Percentiles rank a stretch among this genome's conserved stretches.
Evolutionary conservation across 2,797 vertebrate genomes (phyloP).

Genomic region (Danio jaintianensis): DNA sequence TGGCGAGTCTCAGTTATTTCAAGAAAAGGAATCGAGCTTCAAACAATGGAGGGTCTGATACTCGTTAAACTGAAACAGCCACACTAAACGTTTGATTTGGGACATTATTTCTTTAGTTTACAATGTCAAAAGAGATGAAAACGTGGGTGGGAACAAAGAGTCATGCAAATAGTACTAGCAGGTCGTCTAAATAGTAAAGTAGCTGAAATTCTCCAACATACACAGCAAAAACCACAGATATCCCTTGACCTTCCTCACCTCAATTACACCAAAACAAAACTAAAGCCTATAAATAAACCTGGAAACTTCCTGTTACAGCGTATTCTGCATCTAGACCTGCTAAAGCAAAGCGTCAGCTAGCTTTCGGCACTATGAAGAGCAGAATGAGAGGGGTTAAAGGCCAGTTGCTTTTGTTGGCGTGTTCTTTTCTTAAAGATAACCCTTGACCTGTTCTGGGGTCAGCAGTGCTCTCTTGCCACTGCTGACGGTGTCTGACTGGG

Average conservation of each 20-base stretch:
- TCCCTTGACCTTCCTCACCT: background rate
- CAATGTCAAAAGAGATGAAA: constrained; percentile 2
- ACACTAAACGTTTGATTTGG: constrained; percentile 31
- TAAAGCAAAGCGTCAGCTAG: constrained; percentile 40
- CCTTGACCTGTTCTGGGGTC: constrained; percentile 55
- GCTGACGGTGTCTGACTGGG: constrained; percentile 47
- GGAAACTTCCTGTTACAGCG: constrained; percentile 14
- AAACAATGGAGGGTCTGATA: constrained; percentile 33
- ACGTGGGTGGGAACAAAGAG: background rate
- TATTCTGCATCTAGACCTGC: constrained; percentile 28
- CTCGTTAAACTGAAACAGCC: constrained; percentile 43
- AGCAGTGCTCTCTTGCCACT: constrained; percentile 9
- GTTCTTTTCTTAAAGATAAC: constrained; percentile 60
- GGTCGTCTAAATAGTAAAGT: background rate
- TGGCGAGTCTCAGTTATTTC: constrained; percentile 14
- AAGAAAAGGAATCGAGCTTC: constrained; percentile 46
- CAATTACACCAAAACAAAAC: constrained; percentile 6
- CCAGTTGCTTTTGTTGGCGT: constrained; percentile 56
- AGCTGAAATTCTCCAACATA: background rate
- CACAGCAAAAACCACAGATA: background rate
- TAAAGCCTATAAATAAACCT: constrained; percentile 8
- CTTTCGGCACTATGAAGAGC: constrained; percentile 40
- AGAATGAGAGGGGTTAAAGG: constrained; percentile 57
- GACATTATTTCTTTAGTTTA: background rate
- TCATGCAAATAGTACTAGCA: background rate